phyloP scores from a whole-genome alignment of 2,113 vertebrate species.

The Mus spicilegus region DNA sequence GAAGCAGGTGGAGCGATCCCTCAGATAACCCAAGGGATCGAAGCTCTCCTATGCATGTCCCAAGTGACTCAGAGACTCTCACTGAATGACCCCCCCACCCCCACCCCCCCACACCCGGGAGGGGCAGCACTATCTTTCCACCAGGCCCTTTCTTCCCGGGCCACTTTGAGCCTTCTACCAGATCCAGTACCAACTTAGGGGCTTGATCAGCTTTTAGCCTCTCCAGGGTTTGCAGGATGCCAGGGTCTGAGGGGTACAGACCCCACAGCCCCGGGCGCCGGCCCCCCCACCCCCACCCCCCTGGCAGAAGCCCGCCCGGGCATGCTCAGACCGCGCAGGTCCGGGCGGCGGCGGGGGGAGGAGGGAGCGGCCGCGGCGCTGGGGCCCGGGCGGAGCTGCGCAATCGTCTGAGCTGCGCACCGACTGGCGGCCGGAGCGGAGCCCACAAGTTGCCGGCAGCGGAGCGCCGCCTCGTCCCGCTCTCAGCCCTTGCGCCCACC shows the following conservation, averaged over 20 bases:
- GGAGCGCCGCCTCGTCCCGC: conserved; percentile 28
- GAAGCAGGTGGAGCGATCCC: background rate
- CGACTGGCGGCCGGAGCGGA: conserved; percentile 73
- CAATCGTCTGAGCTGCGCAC: conserved; percentile 81
- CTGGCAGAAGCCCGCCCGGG: conserved; percentile 59
- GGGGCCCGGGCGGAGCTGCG: conserved; percentile 90
- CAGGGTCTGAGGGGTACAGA: background rate
- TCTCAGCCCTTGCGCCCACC: conserved; percentile 21
- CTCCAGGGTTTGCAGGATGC: background rate
- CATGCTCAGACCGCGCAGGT: conserved; percentile 81
- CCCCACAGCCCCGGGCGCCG: background rate
- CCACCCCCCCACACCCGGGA: background rate
- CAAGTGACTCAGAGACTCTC: background rate
- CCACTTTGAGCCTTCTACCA: background rate
- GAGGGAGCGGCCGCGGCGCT: conserved; percentile 67
- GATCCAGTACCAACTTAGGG: background rate
- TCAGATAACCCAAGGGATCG: background rate
- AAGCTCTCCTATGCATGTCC: background rate
- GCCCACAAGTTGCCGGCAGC: conserved; percentile 76
- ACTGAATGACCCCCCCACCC: background rate
- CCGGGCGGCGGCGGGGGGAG: conserved; percentile 68
- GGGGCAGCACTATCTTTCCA: too few relatives aligned
- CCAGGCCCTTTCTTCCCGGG: background rate
- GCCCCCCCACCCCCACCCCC: background rate
- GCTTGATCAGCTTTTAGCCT: background rate